phyloP scores from a whole-genome alignment of 1,140 invertebrate genomes.

The Frieseomelitta varia region DNA sequence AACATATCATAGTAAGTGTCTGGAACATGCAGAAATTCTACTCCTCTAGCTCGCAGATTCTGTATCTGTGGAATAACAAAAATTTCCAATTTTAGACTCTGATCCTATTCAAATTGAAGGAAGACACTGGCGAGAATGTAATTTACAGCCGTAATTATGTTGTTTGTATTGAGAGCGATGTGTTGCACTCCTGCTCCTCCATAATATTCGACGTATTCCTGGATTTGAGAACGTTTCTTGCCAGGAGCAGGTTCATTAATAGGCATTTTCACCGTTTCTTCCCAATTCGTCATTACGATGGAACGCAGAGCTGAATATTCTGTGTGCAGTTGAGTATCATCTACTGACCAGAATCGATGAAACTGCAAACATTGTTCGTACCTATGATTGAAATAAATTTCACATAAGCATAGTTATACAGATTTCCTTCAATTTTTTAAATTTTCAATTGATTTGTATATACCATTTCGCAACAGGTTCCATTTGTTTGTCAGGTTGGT shows the following conservation, averaged over 20 bases:
- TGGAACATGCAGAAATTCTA: slow-evolving; percentile 95
- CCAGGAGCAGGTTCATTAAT: slow-evolving; percentile 99
- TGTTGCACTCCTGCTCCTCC: slow-evolving; percentile 99
- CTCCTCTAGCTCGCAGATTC: slow-evolving; percentile 91
- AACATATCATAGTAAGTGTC: slow-evolving; percentile 95
- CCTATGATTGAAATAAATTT: slow-evolving; percentile 78
- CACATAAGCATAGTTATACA: neutral
- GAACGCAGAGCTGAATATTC: slow-evolving; percentile 97
- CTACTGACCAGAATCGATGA: slow-evolving; percentile 99
- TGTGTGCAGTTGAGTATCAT: slow-evolving; percentile 97
- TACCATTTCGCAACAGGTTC: slow-evolving; percentile 93
- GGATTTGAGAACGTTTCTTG: slow-evolving; percentile 98
- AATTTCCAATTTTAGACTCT: neutral
- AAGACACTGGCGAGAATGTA: neutral
- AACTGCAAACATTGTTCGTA: slow-evolving; percentile 97
- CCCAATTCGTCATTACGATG: slow-evolving; percentile 98
- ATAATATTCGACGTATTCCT: slow-evolving; percentile 99
- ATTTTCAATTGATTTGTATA: neutral
- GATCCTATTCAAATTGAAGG: slow-evolving; percentile 17
- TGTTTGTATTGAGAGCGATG: slow-evolving; percentile 96
- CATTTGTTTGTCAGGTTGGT: slow-evolving; percentile 97
- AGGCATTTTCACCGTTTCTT: slow-evolving; percentile 99
- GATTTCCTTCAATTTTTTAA: neutral
- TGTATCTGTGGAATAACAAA: slow-evolving; percentile 84
- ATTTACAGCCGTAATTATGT: slow-evolving; percentile 94